phyloP scores from a whole-genome alignment of 2,888 invertebrate species.

The Eretmocerus hayati region DNA sequence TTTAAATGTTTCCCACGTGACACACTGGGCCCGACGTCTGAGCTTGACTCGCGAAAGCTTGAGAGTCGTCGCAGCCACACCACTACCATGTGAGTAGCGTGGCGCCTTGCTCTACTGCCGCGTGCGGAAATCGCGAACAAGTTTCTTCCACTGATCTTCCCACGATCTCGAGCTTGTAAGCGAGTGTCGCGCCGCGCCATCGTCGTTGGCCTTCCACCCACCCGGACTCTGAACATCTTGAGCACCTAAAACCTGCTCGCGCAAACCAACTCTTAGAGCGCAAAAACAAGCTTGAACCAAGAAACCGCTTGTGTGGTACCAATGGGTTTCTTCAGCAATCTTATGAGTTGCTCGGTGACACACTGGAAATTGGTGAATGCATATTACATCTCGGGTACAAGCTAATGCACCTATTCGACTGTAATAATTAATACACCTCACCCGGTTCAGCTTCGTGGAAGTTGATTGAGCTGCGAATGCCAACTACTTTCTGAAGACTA shows the following conservation, averaged over 20 bases:
- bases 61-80: neutral
- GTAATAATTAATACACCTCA: no score
- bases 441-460: no score
- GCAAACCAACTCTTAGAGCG: constrained; percentile 1
- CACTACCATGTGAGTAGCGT: neutral
- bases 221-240: constrained; percentile 22
- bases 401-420: no score
- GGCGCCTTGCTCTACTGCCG: neutral
- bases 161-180: constrained; percentile 31
- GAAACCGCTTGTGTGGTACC: no score
- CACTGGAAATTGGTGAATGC: no score
- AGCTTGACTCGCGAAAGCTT: constrained; percentile 7
- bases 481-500: no score
- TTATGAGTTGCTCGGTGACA: no score
- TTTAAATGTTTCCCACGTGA: constrained; percentile 26
- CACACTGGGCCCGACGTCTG: constrained; percentile 19
- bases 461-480: no score
- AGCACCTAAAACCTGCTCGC: neutral
- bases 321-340: no score
- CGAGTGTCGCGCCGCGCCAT: constrained; percentile 24
- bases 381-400: no score
- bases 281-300: constrained; percentile 8
- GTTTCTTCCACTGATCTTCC: constrained; percentile 35
- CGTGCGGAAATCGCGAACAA: constrained; percentile 26
- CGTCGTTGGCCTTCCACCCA: constrained; percentile 1